phyloP scores from a whole-genome alignment of 2,797 vertebrate species.

The Poecilia velifera region DNA sequence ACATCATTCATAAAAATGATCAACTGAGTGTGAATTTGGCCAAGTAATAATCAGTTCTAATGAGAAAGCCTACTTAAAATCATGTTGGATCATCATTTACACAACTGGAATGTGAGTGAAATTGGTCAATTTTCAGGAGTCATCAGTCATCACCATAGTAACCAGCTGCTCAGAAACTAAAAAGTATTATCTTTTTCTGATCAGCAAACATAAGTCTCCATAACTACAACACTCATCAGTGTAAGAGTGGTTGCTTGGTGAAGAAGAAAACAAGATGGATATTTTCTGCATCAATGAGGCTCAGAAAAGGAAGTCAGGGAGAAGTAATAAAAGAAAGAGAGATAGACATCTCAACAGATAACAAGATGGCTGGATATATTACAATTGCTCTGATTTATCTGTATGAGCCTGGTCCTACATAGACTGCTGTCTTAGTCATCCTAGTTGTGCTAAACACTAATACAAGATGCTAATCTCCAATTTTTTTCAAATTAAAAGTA shows the following conservation, averaged over 20 bases:
- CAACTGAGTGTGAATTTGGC: not conserved
- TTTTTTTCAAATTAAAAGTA: not conserved
- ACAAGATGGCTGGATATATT: not conserved
- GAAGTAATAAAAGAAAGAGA: not conserved
- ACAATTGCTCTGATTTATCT: not conserved
- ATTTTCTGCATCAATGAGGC: not conserved
- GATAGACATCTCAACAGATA: not conserved
- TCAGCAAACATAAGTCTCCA: conserved; percentile 3
- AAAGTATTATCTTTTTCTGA: not conserved
- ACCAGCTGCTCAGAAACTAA: not conserved
- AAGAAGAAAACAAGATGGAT: not conserved
- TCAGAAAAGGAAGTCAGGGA: not conserved
- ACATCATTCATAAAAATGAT: not conserved
- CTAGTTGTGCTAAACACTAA: not conserved
- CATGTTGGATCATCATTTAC: not conserved
- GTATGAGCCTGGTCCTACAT: not conserved
- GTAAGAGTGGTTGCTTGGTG: not conserved
- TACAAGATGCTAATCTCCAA: not conserved
- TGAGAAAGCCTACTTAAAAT: not conserved
- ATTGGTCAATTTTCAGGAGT: not conserved
- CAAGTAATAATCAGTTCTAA: not conserved
- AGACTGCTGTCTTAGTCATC: not conserved
- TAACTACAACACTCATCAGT: not conserved
- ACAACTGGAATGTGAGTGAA: not conserved
- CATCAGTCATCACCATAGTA: not conserved